phyloP scores from a whole-genome alignment of 2,113 vertebrate species.

The Proteles cristata region DNA sequence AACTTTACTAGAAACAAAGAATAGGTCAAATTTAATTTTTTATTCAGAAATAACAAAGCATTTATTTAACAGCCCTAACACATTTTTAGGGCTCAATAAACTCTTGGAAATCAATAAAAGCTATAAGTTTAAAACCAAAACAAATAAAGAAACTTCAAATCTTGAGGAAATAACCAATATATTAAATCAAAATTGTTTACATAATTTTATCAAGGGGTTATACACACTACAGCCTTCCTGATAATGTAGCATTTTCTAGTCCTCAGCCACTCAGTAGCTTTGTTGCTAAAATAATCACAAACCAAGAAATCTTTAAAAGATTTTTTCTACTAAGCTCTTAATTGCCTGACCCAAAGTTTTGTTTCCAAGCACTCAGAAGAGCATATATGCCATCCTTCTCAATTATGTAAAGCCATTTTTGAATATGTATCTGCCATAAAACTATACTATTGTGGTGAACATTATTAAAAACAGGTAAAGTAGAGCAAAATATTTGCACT shows the following conservation, averaged over 20 bases:
- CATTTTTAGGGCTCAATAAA: constrained; percentile 24
- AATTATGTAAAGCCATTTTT: background rate
- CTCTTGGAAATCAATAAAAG: constrained; percentile 32
- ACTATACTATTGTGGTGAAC: background rate
- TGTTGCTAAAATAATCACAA: constrained; percentile 17
- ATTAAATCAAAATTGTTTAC: constrained; percentile 24
- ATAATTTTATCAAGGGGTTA: constrained; percentile 52
- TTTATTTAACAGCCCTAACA: background rate
- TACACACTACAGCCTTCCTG: constrained; percentile 17
- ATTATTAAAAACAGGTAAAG: background rate
- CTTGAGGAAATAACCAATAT: constrained; percentile 46
- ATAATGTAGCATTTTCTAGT: constrained; percentile 45
- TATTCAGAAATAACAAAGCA: constrained; percentile 14
- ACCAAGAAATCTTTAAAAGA: constrained; percentile 35
- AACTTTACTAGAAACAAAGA: constrained; percentile 55
- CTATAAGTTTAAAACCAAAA: constrained; percentile 2
- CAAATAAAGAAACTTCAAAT: constrained; percentile 38
- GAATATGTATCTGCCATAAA: background rate
- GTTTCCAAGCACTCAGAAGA: constrained; percentile 9
- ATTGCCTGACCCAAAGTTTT: constrained; percentile 17
- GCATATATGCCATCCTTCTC: background rate
- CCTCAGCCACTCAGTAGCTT: constrained; percentile 17
- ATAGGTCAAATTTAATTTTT: constrained; percentile 14
- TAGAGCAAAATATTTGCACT: background rate
- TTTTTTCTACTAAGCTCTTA: constrained; percentile 35